Percentiles rank a stretch among this genome's conserved stretches.
These are phyloP conservation scores for Cephalopholis sonnerati DNA, from an alignment of 2,113 vertebrate genomes.

Conservation along the genomic window DNA sequence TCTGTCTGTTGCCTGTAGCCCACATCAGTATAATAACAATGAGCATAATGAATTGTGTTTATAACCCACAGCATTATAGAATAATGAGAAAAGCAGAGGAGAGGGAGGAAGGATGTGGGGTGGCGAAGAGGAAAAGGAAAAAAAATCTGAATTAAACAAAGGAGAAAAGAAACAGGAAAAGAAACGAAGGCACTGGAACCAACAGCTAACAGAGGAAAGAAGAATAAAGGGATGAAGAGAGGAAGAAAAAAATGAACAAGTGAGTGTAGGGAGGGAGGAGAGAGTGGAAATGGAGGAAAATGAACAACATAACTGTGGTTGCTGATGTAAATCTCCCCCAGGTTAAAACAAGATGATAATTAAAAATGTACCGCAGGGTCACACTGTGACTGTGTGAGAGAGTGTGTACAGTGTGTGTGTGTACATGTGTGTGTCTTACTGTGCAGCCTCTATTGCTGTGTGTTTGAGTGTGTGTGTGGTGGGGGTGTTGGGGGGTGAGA, in stretches of 20 bases:
- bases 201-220: neutral
- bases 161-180: neutral
- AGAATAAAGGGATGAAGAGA: neutral
- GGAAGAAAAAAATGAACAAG: neutral
- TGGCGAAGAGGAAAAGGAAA: neutral
- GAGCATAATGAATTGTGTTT: conserved; percentile 53
- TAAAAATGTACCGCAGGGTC: conserved; percentile 77
- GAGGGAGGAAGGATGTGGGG: neutral
- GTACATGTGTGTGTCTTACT: conserved; percentile 3
- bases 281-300: neutral
- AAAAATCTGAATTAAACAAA: neutral
- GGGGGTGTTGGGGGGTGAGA: neutral
- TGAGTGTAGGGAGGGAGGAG: neutral
- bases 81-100: conserved; percentile 13
- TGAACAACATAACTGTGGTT: conserved; percentile 48
- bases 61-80: conserved; percentile 32
- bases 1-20: conserved; percentile 19
- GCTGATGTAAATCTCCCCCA: conserved; percentile 69
- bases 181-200: neutral
- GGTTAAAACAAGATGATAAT: conserved; percentile 80
- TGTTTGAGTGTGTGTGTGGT: neutral
- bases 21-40: conserved; percentile 45
- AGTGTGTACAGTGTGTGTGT: neutral
- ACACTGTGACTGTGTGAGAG: conserved; percentile 37
- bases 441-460: conserved; percentile 10